Conservation (phyloP, 2,113 vertebrate genomes). For the Amazona guildingii region DNA sequence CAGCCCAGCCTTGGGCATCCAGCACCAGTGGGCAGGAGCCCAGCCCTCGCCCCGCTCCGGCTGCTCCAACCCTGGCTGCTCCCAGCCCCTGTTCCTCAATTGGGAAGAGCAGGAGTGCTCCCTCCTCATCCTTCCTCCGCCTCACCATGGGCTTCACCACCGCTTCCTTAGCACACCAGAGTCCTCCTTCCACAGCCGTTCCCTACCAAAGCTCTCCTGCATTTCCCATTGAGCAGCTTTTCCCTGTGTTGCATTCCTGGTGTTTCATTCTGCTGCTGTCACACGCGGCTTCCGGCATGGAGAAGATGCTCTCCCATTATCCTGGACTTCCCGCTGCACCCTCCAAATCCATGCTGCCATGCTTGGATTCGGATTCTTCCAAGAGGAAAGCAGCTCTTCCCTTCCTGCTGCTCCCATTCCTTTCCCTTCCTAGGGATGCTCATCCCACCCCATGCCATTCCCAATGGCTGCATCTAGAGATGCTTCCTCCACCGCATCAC, state of each 20-base stretch:
- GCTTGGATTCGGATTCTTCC: not conserved
- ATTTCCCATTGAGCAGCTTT: not conserved
- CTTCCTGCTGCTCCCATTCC: not conserved
- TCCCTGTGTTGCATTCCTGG: fast-evolving
- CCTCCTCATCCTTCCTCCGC: not conserved
- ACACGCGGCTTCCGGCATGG: fast-evolving
- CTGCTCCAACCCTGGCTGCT: not conserved
- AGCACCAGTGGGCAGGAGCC: fast-evolving
- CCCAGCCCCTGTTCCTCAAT: not conserved
- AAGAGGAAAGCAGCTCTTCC: not conserved
- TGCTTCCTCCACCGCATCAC: fast-evolving
- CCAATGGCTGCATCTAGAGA: fast-evolving
- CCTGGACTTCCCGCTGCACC: not conserved
- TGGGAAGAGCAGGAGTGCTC: not conserved
- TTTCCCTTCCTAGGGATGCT: not conserved
- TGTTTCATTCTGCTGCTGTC: not conserved
- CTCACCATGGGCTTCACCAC: fast-evolving
- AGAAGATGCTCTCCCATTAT: not conserved
- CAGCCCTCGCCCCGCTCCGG: fast-evolving
- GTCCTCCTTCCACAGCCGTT: not conserved
- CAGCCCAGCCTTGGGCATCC: not conserved
- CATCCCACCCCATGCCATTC: not conserved
- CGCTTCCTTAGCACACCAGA: not conserved
- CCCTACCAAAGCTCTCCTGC: not conserved
- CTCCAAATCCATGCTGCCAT: fast-evolving